Evolutionary conservation across 2,113 vertebrate genomes (phyloP), one percentile per base, ranked within the genome.

Genomic region (Petroica traversi): DNA sequence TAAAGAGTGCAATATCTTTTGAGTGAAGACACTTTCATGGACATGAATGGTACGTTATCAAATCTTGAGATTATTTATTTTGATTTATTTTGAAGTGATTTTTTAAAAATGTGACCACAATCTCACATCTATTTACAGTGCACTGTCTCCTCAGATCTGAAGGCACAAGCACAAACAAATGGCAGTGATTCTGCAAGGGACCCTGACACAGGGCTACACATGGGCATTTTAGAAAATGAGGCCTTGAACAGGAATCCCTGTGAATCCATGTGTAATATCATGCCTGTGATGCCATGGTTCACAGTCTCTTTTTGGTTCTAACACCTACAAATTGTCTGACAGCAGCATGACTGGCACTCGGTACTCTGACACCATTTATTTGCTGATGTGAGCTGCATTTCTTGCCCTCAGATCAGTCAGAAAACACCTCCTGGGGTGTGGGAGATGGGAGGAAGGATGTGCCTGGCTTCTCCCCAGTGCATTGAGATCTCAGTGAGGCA

Each of bases 91-190:
- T 48, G 12, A 69, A 82, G 22, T 51, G 9, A 26, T 73, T 88
- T 84, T 92, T 93, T 6, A 19, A 23, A 73, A 92, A 71, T 48
- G 18, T 51, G 49, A 11, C 57, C 36, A 36, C 40, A 29, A 43
- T 36, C 29, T 38, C 34, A 41, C 20, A 15, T 63, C 19, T 78
- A 5, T 59, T 91, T 84, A 25, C 25, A 57, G 45, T 11, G 11
- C 36, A 43, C 5, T 43, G 8, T 52, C 41, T 77, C 45, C 68
- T 86, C 43, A 87, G 57, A 25, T 66, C 61, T 52, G 40, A 74
- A 54, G 52, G 38, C 82, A 59, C 17, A 84, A 67, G 19, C 10
- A 48, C 3, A 3, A 55, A 14, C n/a, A 16, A 1, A 1, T 0
- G 31, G 41, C 25, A 29, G 54, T 48, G 64, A 68, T n/a, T 66